Evolutionary conservation across 2,797 vertebrate species (phyloP).

Genomic region (Periophthalmus magnuspinnatus): DNA sequence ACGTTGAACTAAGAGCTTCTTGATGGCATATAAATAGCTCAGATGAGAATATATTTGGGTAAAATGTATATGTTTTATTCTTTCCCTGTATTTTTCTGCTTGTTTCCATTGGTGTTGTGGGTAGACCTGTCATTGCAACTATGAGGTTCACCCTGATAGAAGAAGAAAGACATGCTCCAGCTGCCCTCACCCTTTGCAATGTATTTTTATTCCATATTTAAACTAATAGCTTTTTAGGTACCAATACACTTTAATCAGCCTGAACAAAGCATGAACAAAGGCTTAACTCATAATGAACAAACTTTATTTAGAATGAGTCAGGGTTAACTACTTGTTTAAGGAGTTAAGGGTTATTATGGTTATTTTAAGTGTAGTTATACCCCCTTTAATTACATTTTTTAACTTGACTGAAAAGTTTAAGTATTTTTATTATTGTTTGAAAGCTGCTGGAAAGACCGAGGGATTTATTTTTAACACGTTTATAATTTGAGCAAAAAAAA

Average conservation of each 20-base stretch:
- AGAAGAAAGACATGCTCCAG: background rate
- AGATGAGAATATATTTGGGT: background rate
- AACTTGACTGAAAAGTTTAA: too few relatives aligned
- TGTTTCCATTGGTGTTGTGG: background rate
- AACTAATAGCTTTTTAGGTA: background rate
- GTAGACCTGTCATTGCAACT: background rate
- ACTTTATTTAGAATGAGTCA: too few relatives aligned
- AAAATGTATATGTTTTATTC: background rate
- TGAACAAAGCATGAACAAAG: too few relatives aligned
- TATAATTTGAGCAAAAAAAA: too few relatives aligned
- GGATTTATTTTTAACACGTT: too few relatives aligned
- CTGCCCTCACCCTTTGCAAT: background rate
- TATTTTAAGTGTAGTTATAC: too few relatives aligned
- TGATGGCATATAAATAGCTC: constrained; percentile 1
- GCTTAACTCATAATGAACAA: background rate
- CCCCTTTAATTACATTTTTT: background rate
- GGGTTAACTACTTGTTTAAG: too few relatives aligned
- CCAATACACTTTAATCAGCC: too few relatives aligned
- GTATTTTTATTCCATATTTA: background rate
- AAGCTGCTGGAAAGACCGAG: too few relatives aligned
- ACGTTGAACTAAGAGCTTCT: constrained; percentile 36
- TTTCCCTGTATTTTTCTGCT: background rate
- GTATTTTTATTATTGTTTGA: too few relatives aligned
- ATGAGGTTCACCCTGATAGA: background rate
- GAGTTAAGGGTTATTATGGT: too few relatives aligned